A percentile compares a stretch with the other conserved stretches of the same genome.
Evolutionary conservation across 1,140 invertebrate species (phyloP).

Genomic region (Cryptotermes secundus): DNA sequence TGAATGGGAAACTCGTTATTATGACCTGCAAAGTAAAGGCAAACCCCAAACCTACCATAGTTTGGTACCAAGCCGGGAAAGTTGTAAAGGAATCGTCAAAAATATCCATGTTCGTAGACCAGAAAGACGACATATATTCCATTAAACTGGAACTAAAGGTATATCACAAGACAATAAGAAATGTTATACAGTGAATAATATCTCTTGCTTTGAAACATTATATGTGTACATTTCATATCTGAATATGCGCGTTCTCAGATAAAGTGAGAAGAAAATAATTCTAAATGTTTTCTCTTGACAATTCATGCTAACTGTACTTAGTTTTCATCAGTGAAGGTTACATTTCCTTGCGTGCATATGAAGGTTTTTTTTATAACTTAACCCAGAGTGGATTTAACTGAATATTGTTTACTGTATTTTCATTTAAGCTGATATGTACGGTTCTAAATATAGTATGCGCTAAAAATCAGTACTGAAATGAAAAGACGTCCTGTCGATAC

Average conservation of each 20-base stretch:
- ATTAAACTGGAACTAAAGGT: constrained; percentile 85
- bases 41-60: constrained; percentile 87
- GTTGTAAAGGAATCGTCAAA: constrained; percentile 76
- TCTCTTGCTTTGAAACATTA: not conserved
- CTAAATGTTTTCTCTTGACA: not conserved
- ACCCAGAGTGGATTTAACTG: too few relatives aligned
- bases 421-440: too few relatives aligned
- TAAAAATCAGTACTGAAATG: too few relatives aligned
- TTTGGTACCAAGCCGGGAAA: constrained; percentile 87
- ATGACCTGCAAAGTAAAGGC: constrained; percentile 97
- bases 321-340: too few relatives aligned
- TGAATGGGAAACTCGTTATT: constrained; percentile 93
- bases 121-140: constrained; percentile 83
- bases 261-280: not conserved
- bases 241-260: not conserved
- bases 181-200: not conserved
- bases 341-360: too few relatives aligned
- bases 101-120: constrained; percentile 75
- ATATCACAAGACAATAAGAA: constrained; percentile 32
- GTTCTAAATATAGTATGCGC: too few relatives aligned
- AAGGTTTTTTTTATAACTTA: too few relatives aligned
- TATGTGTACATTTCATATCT: not conserved
- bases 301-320: too few relatives aligned
- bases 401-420: too few relatives aligned
- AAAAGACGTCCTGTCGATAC: too few relatives aligned